A percentile compares a stretch with the other conserved stretches of the same genome.
phyloP scores from a whole-genome alignment of 2,888 invertebrate genomes.

The Zygaena filipendulae region DNA sequence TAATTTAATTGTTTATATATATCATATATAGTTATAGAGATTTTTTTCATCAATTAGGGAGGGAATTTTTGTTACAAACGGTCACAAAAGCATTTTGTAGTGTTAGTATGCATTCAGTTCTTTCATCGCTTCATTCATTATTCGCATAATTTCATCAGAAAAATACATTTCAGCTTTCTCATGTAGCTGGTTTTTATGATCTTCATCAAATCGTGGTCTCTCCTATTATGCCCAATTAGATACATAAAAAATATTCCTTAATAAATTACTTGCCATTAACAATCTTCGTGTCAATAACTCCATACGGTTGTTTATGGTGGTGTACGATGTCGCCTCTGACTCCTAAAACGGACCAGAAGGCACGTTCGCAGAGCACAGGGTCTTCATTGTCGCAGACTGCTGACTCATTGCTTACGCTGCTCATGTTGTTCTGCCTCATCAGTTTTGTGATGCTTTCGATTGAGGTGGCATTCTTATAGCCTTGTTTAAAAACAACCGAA shows the following conservation, averaged over 20 bases:
- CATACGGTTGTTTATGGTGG: constrained; percentile 38
- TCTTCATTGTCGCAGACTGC: constrained; percentile 27
- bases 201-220: too few species aligned
- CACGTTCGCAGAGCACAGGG: constrained; percentile 33
- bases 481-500: constrained; percentile 40
- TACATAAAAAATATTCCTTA: too few species aligned
- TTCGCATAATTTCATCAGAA: too few species aligned
- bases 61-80: too few species aligned
- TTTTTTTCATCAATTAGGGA: too few species aligned
- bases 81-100: too few species aligned
- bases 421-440: constrained; percentile 51
- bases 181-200: too few species aligned
- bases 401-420: constrained; percentile 27
- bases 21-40: too few species aligned
- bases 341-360: constrained; percentile 43
- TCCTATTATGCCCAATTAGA: too few species aligned
- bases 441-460: constrained; percentile 40
- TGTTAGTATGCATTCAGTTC: too few species aligned
- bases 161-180: not conserved
- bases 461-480: constrained; percentile 46
- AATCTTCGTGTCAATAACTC: constrained; percentile 69
- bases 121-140: too few species aligned
- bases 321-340: constrained; percentile 44
- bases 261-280: constrained; percentile 38
- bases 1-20: too few species aligned